Evolutionary conservation across 2,113 vertebrate genomes (phyloP).

Genomic region (Pomatostomus ruficeps): DNA sequence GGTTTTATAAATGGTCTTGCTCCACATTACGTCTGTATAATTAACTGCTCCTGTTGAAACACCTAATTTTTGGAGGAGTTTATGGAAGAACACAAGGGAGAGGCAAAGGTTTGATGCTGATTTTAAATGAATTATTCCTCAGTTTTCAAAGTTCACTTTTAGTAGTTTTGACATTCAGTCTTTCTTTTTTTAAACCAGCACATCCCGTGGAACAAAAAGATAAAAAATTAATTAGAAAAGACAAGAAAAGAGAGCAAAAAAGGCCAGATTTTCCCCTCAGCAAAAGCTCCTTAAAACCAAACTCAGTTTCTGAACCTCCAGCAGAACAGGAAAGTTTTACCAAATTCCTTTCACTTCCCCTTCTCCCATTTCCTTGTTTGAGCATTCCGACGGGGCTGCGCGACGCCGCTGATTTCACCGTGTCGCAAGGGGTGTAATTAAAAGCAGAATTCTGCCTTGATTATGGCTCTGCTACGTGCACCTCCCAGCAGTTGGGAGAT

Average conservation of each 20-base stretch:
- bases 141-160: background rate
- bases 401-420: background rate
- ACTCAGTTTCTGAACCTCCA: background rate
- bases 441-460: conserved; percentile 38
- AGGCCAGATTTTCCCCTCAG: background rate
- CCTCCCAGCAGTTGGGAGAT: background rate
- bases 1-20: conserved; percentile 31
- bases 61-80: conserved; percentile 18
- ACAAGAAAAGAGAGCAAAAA: background rate
- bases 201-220: background rate
- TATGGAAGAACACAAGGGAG: background rate
- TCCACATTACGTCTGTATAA: conserved; percentile 4
- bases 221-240: conserved; percentile 2
- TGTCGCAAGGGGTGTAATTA: conserved; percentile 1
- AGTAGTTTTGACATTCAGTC: background rate
- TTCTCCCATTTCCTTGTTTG: background rate
- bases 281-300: background rate
- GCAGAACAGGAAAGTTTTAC: background rate
- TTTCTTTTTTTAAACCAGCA: background rate
- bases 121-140: conserved; percentile 13
- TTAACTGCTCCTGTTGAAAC: conserved; percentile 37
- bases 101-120: conserved; percentile 17
- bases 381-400: background rate
- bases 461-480: background rate
- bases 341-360: background rate